A percentile compares a stretch with the other conserved stretches of the same genome.
phyloP scores from a whole-genome alignment of 2,888 invertebrate genomes.

The Andrena bucephala region DNA sequence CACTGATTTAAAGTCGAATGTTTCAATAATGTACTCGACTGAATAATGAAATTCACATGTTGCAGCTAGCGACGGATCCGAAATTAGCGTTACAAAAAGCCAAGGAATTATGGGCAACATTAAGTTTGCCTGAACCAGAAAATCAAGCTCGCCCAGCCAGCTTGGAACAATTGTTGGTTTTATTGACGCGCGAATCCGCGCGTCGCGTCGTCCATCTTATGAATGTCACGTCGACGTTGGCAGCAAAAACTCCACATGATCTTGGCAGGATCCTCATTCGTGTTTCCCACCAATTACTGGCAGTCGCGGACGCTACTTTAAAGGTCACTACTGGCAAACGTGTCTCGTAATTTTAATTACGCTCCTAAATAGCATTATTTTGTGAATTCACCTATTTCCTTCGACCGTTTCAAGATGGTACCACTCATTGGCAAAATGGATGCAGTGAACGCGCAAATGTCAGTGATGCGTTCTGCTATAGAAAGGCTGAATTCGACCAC shows the following conservation, averaged over 20 bases:
- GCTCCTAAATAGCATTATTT: neutral
- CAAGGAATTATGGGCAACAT: slow-evolving; percentile 89
- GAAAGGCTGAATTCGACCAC: slow-evolving; percentile 77
- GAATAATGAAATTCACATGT: slow-evolving; percentile 15
- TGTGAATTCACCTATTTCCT: neutral
- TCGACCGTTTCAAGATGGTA: slow-evolving; percentile 74
- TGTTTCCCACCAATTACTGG: slow-evolving; percentile 86
- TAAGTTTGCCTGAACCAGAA: slow-evolving; percentile 93
- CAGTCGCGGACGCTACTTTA: slow-evolving; percentile 88
- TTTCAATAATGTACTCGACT: neutral
- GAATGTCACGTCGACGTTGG: slow-evolving; percentile 89
- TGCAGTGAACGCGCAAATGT: slow-evolving; percentile 74
- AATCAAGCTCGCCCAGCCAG: slow-evolving; percentile 93
- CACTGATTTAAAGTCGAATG: no score
- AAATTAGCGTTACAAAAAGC: slow-evolving; percentile 91
- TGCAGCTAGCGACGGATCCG: slow-evolving; percentile 92
- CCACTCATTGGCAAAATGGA: slow-evolving; percentile 73
- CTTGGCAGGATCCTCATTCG: slow-evolving; percentile 74
- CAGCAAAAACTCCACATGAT: slow-evolving; percentile 87
- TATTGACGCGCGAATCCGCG: slow-evolving; percentile 92
- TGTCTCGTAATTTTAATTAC: neutral
- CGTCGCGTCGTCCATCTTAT: slow-evolving; percentile 92
- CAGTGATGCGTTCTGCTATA: slow-evolving; percentile 72
- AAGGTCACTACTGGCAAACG: slow-evolving; percentile 86
- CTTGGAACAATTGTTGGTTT: slow-evolving; percentile 91